phyloP scores from a whole-genome alignment of 2,797 vertebrate genomes.

The Ctenochaetus hawaiiensis region DNA sequence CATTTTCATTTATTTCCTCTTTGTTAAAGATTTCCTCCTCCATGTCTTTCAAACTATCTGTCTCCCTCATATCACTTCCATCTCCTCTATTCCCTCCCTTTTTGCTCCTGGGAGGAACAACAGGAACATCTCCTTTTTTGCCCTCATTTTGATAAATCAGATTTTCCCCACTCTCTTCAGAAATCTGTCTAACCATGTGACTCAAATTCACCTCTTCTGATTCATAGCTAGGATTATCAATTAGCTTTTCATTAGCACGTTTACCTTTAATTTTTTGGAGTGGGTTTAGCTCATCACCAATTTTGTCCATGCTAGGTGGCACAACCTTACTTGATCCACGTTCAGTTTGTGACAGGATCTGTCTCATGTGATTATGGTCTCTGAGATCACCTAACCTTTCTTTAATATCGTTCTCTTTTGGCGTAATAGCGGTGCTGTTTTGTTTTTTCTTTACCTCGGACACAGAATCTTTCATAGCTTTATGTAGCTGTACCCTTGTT shows the following conservation, averaged over 20 bases:
- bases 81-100: constrained; percentile 60
- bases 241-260: constrained; percentile 26
- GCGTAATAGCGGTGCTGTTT: constrained; percentile 7
- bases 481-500: constrained; percentile 36
- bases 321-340: constrained; percentile 54
- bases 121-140: constrained; percentile 51
- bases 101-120: constrained; percentile 75
- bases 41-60: constrained; percentile 42
- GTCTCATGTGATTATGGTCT: constrained; percentile 72
- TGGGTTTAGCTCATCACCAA: constrained; percentile 39
- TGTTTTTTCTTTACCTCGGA: constrained; percentile 44
- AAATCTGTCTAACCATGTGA: constrained; percentile 29
- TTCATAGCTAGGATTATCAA: constrained; percentile 19
- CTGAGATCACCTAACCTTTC: constrained; percentile 72
- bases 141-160: constrained; percentile 24
- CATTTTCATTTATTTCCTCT: constrained; percentile 31
- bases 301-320: constrained; percentile 51
- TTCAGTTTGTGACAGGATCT: constrained; percentile 76
- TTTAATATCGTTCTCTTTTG: constrained; percentile 62
- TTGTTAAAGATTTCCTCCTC: constrained; percentile 31
- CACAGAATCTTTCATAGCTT: constrained; percentile 16
- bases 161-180: constrained; percentile 47
- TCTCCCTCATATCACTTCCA: constrained; percentile 35
- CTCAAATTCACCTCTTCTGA: constrained; percentile 34
- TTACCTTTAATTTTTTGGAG: constrained; percentile 38